phyloP scores from a whole-genome alignment of 2,888 invertebrate species.

The Aleiodes testaceus region DNA sequence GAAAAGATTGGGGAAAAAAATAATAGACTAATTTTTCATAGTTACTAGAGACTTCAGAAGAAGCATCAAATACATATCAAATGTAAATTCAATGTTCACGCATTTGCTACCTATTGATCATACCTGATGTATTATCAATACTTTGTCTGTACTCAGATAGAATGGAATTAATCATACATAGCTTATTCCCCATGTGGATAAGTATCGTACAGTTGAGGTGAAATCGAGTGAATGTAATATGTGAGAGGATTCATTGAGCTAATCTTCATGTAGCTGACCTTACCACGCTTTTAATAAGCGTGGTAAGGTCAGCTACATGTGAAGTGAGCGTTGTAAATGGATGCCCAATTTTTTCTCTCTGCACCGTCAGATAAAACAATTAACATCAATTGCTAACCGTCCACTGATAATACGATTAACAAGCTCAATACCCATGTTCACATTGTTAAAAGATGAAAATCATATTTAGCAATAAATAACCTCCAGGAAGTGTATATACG shows the following conservation, averaged over 20 bases:
- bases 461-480: too few relatives aligned
- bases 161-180: conserved; percentile 49
- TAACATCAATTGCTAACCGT: conserved; percentile 12
- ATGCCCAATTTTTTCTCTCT: not conserved
- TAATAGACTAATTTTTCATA: conserved; percentile 29
- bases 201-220: conserved; percentile 27
- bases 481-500: too few relatives aligned
- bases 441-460: too few relatives aligned
- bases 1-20: too few relatives aligned
- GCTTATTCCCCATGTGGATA: conserved; percentile 22
- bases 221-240: conserved; percentile 26
- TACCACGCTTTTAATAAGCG: conserved; percentile 5
- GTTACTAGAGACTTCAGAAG: not conserved
- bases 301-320: too few relatives aligned
- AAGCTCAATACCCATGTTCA: conserved; percentile 1
- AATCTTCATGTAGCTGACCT: conserved; percentile 1
- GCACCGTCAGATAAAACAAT: not conserved
- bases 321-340: not conserved
- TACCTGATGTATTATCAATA: conserved; percentile 52
- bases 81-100: conserved; percentile 46
- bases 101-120: conserved; percentile 54
- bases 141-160: conserved; percentile 46
- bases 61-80: conserved; percentile 44
- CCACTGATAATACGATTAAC: conserved; percentile 19
- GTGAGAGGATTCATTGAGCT: conserved; percentile 13